Evolutionary conservation across 64 coral and sea anemone genomes (phyloP).

Genomic region (Montipora sp.): DNA sequence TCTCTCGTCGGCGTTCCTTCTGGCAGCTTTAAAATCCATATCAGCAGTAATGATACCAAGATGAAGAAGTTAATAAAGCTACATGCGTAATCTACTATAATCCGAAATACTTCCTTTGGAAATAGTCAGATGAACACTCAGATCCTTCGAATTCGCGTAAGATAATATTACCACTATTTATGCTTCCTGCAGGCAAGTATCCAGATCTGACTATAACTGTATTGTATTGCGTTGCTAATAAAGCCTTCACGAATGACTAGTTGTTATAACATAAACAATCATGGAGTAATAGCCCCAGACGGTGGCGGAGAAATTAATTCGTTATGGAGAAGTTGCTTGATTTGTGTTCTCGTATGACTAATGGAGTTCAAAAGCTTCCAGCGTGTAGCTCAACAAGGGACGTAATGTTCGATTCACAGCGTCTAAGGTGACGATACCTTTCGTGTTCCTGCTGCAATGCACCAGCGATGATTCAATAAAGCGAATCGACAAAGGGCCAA

Average conservation of each 20-base stretch:
- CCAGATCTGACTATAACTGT: too few relatives aligned
- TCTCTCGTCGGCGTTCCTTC: conserved; percentile 72
- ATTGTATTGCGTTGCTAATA: neutral
- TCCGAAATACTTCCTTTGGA: neutral
- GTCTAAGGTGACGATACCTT: neutral
- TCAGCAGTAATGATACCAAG: neutral
- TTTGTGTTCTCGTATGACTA: neutral
- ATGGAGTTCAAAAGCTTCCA: neutral
- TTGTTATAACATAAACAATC: neutral
- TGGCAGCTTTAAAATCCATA: conserved; percentile 61
- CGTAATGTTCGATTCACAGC: neutral
- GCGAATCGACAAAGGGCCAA: too few relatives aligned
- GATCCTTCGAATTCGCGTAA: neutral
- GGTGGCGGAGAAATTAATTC: neutral
- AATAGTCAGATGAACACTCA: neutral
- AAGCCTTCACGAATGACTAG: neutral
- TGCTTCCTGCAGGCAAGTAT: too few relatives aligned
- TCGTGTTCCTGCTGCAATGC: neutral
- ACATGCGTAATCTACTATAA: neutral
- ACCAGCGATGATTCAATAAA: neutral
- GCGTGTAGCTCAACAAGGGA: neutral
- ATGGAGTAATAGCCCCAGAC: neutral
- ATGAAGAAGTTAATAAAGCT: neutral
- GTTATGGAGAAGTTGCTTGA: neutral
- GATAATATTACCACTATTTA: neutral